A percentile compares a stretch with the other conserved stretches of the same genome.
Evolutionary conservation across 2,797 vertebrate genomes (phyloP).

Genomic region (Podarcis siculus): DNA sequence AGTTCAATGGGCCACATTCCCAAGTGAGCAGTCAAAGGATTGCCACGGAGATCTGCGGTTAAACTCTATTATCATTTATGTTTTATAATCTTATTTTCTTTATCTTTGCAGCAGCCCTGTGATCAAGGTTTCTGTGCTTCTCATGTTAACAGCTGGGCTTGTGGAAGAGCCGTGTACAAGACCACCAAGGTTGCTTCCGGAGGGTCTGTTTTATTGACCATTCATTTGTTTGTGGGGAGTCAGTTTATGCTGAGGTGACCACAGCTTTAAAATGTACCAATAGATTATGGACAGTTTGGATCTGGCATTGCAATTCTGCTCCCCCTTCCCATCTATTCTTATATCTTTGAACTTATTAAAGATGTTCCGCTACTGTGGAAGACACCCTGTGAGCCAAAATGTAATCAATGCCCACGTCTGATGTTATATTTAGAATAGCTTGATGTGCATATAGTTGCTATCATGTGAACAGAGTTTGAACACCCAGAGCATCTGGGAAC

Average conservation of each 20-base stretch:
- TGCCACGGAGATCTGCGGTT: neutral
- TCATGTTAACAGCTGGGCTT: neutral
- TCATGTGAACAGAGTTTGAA: neutral
- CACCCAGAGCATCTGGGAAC: neutral
- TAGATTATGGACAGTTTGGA: no score
- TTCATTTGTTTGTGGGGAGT: no score
- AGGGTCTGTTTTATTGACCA: neutral
- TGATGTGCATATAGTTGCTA: neutral
- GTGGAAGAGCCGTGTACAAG: neutral
- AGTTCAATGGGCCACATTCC: neutral
- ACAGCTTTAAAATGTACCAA: no score
- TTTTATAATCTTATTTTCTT: neutral
- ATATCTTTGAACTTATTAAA: no score
- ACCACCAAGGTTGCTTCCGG: neutral
- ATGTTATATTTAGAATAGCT: neutral
- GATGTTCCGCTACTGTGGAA: no score
- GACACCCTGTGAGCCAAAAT: no score
- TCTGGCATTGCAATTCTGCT: no score
- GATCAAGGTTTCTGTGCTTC: neutral
- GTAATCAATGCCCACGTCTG: neutral
- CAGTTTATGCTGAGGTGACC: no score
- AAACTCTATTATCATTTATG: neutral
- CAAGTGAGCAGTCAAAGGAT: neutral
- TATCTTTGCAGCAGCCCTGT: neutral
- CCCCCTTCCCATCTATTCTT: no score